phyloP scores from a whole-genome alignment of 2,797 vertebrate species.

The Acanthiza pusilla region DNA sequence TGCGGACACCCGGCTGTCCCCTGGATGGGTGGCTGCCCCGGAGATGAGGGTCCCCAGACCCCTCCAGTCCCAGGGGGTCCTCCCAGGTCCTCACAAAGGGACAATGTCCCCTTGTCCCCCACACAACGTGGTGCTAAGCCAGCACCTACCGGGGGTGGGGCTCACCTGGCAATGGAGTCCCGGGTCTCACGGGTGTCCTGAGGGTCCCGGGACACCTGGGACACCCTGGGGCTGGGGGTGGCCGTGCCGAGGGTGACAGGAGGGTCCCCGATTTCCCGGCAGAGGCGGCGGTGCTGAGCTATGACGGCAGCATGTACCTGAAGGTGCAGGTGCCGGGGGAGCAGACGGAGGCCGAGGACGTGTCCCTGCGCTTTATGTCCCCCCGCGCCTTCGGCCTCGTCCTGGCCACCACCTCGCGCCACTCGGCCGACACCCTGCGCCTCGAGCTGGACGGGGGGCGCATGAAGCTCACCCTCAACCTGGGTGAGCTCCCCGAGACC shows the following conservation, averaged over 20 bases:
- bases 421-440: conserved; percentile 92
- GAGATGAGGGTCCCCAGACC: neutral
- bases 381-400: conserved; percentile 93
- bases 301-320: conserved; percentile 95
- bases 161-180: too few species aligned
- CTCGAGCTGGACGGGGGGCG: conserved; percentile 92
- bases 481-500: conserved; percentile 79
- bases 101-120: neutral
- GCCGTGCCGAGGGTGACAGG: neutral
- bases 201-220: too few species aligned
- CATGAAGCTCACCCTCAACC: conserved; percentile 94
- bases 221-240: accelerated
- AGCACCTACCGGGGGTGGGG: neutral
- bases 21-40: accelerated
- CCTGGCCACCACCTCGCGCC: conserved; percentile 93
- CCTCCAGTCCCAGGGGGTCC: neutral
- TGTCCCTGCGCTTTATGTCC: conserved; percentile 93
- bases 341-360: conserved; percentile 93
- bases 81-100: neutral
- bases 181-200: neutral
- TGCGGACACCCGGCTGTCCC: neutral
- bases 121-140: too few species aligned
- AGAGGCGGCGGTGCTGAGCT: conserved; percentile 91
- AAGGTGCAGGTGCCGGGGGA: conserved; percentile 87
- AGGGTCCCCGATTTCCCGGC: neutral